Conservation (phyloP, 2,113 vertebrate species). For the Eidolon helvum region DNA sequence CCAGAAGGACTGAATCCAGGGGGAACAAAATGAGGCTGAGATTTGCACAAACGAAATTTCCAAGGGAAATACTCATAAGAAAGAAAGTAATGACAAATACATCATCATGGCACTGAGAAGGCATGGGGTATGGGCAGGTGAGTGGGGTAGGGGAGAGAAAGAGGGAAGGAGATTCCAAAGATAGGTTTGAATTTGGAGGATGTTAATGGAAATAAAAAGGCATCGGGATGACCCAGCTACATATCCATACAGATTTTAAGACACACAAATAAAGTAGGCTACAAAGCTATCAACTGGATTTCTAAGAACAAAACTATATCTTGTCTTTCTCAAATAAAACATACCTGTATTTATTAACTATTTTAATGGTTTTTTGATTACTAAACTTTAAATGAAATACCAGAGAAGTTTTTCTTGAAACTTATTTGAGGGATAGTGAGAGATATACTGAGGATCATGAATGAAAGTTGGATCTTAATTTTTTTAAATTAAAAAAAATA, state of each 20-base stretch:
- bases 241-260: background rate
- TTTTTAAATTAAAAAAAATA: background rate
- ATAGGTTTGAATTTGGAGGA: background rate
- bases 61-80: background rate
- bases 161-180: background rate
- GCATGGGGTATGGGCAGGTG: background rate
- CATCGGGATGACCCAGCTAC: background rate
- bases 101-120: background rate
- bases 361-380: background rate
- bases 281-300: background rate
- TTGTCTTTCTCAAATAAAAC: background rate
- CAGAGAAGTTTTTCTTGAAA: background rate
- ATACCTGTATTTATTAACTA: background rate
- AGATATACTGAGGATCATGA: background rate
- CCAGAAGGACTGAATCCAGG: background rate
- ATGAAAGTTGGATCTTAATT: background rate
- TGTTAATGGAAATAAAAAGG: background rate
- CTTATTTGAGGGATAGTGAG: background rate
- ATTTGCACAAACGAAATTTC: background rate
- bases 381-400: background rate
- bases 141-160: fast-evolving
- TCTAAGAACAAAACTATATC: background rate
- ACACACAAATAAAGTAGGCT: background rate
- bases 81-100: background rate
- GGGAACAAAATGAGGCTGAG: background rate